Conservation (phyloP, 2,113 vertebrate species). For the Syngnathus scovelli region DNA sequence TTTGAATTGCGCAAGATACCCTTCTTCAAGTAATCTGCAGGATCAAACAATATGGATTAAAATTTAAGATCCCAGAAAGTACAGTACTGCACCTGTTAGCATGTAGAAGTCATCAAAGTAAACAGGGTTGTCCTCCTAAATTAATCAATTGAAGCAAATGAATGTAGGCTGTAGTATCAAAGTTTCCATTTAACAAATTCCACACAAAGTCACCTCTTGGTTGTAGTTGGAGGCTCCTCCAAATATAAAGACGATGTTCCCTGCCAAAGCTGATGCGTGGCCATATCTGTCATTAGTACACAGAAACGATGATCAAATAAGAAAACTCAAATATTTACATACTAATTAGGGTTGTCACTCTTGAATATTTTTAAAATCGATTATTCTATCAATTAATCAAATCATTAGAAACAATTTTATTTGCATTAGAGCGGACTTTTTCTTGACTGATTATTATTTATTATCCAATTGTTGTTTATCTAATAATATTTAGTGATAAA, state of each 20-base stretch:
- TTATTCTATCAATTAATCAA: too few species aligned
- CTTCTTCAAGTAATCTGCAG: too few species aligned
- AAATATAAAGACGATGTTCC: slow-evolving; percentile 71
- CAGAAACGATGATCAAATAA: not conserved
- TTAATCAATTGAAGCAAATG: not conserved
- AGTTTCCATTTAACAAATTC: not conserved
- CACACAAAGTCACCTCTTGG: slow-evolving; percentile 33
- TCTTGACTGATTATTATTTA: too few species aligned
- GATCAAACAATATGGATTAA: not conserved
- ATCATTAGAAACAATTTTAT: too few species aligned
- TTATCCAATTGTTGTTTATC: too few species aligned
- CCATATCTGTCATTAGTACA: slow-evolving; percentile 46
- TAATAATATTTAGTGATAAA: too few species aligned
- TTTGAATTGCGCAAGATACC: not conserved
- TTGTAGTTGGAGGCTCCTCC: slow-evolving; percentile 61
- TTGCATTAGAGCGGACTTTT: too few species aligned
- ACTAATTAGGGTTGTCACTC: too few species aligned
- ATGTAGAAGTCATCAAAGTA: slow-evolving; percentile 77
- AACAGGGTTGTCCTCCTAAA: slow-evolving; percentile 51
- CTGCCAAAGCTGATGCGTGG: slow-evolving; percentile 64
- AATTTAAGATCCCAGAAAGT: not conserved
- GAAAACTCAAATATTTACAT: too few species aligned
- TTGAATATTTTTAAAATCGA: too few species aligned
- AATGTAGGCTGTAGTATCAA: not conserved
- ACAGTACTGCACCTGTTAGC: slow-evolving; percentile 65